A percentile compares a stretch with the other conserved stretches of the same genome.
phyloP scores from a whole-genome alignment of 2,113 vertebrate genomes.

The Chaetodon trifascialis region DNA sequence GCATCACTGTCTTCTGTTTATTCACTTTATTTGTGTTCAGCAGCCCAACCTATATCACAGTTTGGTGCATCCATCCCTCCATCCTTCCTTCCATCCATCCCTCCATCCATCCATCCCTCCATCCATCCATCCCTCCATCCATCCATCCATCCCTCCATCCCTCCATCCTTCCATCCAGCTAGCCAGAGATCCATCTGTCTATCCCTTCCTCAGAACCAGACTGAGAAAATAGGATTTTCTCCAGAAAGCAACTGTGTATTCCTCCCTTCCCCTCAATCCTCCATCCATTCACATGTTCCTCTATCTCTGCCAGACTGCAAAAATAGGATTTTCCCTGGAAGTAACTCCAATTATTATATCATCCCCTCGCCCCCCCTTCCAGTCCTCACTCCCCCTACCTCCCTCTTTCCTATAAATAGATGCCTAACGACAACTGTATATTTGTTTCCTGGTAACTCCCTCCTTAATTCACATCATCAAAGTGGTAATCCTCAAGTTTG shows the following conservation, averaged over 20 bases:
- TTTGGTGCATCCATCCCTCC: neutral
- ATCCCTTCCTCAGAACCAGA: slow-evolving; percentile 45
- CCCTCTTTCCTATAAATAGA: slow-evolving; percentile 60
- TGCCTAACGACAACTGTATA: slow-evolving; percentile 35
- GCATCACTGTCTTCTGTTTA: slow-evolving; percentile 1
- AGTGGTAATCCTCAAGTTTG: slow-evolving; percentile 47
- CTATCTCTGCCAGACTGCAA: slow-evolving; percentile 67
- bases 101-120: neutral
- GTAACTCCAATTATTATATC: slow-evolving; percentile 71
- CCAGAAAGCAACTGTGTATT: slow-evolving; percentile 54
- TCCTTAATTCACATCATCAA: slow-evolving; percentile 48
- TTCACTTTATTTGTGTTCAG: slow-evolving; percentile 28
- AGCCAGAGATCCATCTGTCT: slow-evolving; percentile 33
- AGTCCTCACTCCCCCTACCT: slow-evolving; percentile 3
- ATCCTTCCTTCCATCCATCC: neutral
- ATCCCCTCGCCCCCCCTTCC: slow-evolving; percentile 14
- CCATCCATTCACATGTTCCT: slow-evolving; percentile 60
- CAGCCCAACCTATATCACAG: slow-evolving; percentile 11
- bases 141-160: neutral
- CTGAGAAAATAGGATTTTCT: slow-evolving; percentile 69
- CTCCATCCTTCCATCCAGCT: neutral
- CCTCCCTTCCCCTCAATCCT: slow-evolving; percentile 55
- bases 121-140: neutral
- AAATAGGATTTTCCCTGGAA: slow-evolving; percentile 76
- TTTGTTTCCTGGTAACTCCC: slow-evolving; percentile 32